Evolutionary conservation across 2,113 vertebrate species (phyloP), one percentile per base, ranked within the genome.

Genomic region (Gila orcuttii): DNA sequence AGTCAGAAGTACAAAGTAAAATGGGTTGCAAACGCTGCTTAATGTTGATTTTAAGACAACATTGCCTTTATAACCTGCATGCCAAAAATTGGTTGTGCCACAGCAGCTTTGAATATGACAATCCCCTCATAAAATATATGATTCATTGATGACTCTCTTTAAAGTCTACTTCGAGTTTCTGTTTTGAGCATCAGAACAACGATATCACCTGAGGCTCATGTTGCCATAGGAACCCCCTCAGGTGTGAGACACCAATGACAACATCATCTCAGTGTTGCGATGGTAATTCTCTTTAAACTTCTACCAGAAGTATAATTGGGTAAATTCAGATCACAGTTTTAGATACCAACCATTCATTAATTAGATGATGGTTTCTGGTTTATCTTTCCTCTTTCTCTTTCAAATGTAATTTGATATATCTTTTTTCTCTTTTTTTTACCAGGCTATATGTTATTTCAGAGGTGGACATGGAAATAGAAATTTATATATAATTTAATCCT

Each of bases 181-280:
- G 73, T 73, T 73, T 73, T 36, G 19, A 55, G 64, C 64, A 25
- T 33, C 31, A 59, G 66, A 71, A 57, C 47, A 52, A 19, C 0
- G 11, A 47, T 73, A 42, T 83, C 82, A 83, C 82, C 66, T 83
- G 68, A 57, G 68, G 82, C 68, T 25, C 68, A 74, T n/a, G 68
- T 83, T 73, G 50, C 82, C 82, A 83, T 83, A 71, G 82, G 45
- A 83, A 83, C 68, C 39, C 45, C 13, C 66, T 83, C 82, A 73
- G 66, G 68, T 73, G 23, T 39, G 68, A 73, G 33, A 50, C 23
- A 19, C 28, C 50, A 25, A 28, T 83, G 50, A 59, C 82, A 73
- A 59, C 64, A 9, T 68, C 75, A 55, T 50, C 62, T 55, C 19
- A 23, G 62, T 73, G 47, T 73, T 83, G 66, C 50, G 8, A 83